Conservation (phyloP, 2,888 invertebrate genomes). For the Ernsta delagoae region DNA sequence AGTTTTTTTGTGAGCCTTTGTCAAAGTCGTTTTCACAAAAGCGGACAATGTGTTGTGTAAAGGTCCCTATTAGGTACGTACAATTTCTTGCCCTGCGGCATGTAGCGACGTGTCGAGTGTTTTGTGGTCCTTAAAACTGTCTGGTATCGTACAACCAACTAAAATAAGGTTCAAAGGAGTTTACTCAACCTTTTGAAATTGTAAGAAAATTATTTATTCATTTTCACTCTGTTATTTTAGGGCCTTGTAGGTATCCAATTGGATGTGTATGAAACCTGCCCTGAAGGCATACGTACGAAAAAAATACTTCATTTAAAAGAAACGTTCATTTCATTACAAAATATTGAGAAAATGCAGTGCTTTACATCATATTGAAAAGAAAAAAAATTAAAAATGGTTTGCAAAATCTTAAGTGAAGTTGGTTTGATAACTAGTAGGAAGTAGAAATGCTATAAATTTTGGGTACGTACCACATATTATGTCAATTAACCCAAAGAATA, state of each 20-base stretch:
- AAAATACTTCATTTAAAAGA: too few relatives aligned
- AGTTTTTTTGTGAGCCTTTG: slow-evolving; percentile 3
- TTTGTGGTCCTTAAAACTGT: slow-evolving; percentile 8
- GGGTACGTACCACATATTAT: too few relatives aligned
- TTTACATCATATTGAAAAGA: too few relatives aligned
- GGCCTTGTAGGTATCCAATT: not conserved
- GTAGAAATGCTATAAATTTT: too few relatives aligned
- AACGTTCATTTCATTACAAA: too few relatives aligned
- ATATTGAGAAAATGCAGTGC: too few relatives aligned
- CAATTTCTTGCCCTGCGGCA: slow-evolving; percentile 4
- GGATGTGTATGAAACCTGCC: not conserved
- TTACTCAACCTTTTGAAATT: not conserved
- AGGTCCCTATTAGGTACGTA: not conserved
- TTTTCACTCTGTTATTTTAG: not conserved
- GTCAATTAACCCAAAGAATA: too few relatives aligned
- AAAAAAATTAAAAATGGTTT: too few relatives aligned
- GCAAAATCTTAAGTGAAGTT: too few relatives aligned
- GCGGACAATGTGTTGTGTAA: slow-evolving; percentile 1
- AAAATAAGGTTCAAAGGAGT: slow-evolving; percentile 5
- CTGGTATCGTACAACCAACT: not conserved
- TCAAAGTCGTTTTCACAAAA: slow-evolving; percentile 6
- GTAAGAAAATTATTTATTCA: not conserved
- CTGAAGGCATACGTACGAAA: not conserved
- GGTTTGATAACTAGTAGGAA: too few relatives aligned
- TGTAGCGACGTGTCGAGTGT: slow-evolving; percentile 8